Percentiles rank a stretch among this genome's conserved stretches.
phyloP scores from a whole-genome alignment of 1,140 invertebrate genomes.

The Scylla paramamosain region DNA sequence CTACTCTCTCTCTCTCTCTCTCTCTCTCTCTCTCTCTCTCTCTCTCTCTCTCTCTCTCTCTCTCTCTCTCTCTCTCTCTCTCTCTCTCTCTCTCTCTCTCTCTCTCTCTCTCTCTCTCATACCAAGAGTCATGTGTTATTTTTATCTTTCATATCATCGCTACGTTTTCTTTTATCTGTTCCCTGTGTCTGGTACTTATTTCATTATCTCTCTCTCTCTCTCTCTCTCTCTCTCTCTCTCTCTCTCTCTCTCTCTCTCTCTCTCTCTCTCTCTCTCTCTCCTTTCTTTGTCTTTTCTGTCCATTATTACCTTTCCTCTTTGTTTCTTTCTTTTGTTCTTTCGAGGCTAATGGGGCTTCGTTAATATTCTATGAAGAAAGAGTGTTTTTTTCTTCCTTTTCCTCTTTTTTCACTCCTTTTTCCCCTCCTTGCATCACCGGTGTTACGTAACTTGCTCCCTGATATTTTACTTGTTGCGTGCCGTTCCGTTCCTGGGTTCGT shows the following conservation, averaged over 20 bases:
- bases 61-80: not conserved
- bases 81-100: not conserved
- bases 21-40: too few relatives aligned
- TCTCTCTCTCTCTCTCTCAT: too few relatives aligned
- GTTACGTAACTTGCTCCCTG: too few relatives aligned
- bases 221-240: conserved; percentile 44
- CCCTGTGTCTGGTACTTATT: not conserved
- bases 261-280: conserved; percentile 25
- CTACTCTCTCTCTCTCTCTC: too few relatives aligned
- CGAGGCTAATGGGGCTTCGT: too few relatives aligned
- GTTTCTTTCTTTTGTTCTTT: conserved; percentile 24
- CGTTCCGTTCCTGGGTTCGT: too few relatives aligned
- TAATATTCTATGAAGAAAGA: too few relatives aligned
- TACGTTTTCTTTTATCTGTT: not conserved
- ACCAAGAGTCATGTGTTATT: not conserved
- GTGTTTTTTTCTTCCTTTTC: too few relatives aligned
- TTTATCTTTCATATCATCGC: not conserved
- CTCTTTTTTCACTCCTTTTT: not conserved
- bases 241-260: not conserved
- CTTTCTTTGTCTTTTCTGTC: not conserved
- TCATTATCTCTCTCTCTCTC: conserved; percentile 44
- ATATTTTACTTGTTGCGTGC: too few relatives aligned
- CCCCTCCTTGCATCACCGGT: not conserved
- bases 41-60: conserved; percentile 42
- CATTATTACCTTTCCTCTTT: not conserved